These are phyloP conservation scores for Darevskia nairensis DNA, from an alignment of 2,797 vertebrate species.

Conservation along the genomic window DNA sequence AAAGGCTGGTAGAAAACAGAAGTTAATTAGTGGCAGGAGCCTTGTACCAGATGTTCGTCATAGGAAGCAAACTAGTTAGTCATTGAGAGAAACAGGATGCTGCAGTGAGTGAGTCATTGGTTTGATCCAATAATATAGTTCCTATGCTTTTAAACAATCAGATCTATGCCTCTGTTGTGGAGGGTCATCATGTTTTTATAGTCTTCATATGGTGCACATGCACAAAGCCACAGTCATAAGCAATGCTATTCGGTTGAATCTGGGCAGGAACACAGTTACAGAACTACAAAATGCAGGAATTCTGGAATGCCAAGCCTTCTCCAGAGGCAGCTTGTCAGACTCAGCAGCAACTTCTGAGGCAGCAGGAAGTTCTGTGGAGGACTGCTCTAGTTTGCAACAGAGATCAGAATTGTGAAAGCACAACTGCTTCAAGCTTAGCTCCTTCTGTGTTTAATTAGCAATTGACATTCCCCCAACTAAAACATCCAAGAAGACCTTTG, in stretches of 20 bases:
- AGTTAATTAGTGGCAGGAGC: neutral
- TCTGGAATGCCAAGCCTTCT: neutral
- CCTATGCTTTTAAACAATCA: constrained; percentile 1
- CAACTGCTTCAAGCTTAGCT: neutral
- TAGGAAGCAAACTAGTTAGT: constrained; percentile 27
- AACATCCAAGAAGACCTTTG: neutral
- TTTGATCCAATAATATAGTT: constrained; percentile 10
- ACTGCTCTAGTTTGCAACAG: neutral
- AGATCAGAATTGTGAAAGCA: neutral
- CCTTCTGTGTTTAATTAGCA: neutral
- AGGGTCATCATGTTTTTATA: neutral
- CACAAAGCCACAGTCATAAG: neutral
- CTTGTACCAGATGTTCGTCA: constrained; percentile 1
- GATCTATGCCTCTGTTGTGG: neutral
- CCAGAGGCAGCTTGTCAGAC: neutral
- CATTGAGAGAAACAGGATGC: constrained; percentile 30
- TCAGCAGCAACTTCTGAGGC: neutral
- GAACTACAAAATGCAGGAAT: constrained; percentile 10
- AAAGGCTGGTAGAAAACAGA: neutral
- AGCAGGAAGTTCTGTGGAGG: neutral
- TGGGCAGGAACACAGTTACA: neutral
- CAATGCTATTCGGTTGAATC: neutral
- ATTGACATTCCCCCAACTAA: neutral
- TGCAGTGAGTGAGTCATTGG: neutral
- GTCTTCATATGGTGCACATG: neutral